phyloP scores from a whole-genome alignment of 2,888 invertebrate species.

The Sarcophaga carnaria region DNA sequence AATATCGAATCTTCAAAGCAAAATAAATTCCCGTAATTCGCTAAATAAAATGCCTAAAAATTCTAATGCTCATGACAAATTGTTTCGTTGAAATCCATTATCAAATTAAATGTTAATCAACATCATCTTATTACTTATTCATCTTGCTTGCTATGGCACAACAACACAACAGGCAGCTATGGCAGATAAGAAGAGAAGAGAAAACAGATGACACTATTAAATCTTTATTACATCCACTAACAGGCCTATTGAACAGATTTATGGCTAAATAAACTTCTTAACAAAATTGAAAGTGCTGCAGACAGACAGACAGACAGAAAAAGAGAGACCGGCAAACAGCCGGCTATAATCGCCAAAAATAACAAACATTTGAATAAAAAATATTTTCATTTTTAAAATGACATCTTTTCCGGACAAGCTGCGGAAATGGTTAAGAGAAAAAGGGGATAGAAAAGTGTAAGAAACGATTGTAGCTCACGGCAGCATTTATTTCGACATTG shows the following conservation, averaged over 20 bases:
- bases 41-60: too few relatives aligned
- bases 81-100: not conserved
- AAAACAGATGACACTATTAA: slow-evolving; percentile 20
- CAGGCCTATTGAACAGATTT: slow-evolving; percentile 27
- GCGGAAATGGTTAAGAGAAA: not conserved
- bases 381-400: not conserved
- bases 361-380: slow-evolving; percentile 20
- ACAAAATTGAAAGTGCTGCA: not conserved
- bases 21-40: too few relatives aligned
- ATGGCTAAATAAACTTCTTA: slow-evolving; percentile 23
- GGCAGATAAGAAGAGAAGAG: not conserved
- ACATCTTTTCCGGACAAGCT: not conserved
- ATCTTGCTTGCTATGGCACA: too few relatives aligned
- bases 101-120: slow-evolving; percentile 18
- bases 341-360: slow-evolving; percentile 12
- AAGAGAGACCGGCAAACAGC: not conserved
- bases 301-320: not conserved
- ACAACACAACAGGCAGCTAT: not conserved
- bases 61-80: not conserved
- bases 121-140: not conserved
- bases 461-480: slow-evolving; percentile 30
- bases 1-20: too few relatives aligned
- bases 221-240: slow-evolving; percentile 17
- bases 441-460: not conserved
- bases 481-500: slow-evolving; percentile 49